A percentile compares a stretch with the other conserved stretches of the same genome.
Conservation (phyloP, 2,888 invertebrate genomes). For the Leptopterna dolabrata region DNA sequence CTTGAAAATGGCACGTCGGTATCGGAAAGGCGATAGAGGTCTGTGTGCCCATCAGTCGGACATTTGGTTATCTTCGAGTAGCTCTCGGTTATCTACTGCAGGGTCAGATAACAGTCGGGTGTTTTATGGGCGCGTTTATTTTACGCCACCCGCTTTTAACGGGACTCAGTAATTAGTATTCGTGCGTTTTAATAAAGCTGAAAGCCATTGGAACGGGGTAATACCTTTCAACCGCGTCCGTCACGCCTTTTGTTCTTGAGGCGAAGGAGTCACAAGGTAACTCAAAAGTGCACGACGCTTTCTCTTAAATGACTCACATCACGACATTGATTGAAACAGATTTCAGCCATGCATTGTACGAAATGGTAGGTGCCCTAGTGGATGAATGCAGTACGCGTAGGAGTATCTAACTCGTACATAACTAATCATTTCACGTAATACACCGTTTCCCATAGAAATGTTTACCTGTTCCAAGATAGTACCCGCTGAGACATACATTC, state of each 20-base stretch:
- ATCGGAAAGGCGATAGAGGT: neutral
- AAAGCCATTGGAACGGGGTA: neutral
- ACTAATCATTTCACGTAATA: too few relatives aligned
- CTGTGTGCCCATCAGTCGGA: neutral
- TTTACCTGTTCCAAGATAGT: too few relatives aligned
- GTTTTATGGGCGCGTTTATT: neutral
- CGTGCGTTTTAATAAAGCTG: neutral
- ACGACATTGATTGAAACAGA: neutral
- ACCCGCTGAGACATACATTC: too few relatives aligned
- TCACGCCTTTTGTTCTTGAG: neutral
- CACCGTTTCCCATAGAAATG: too few relatives aligned
- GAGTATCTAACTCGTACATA: too few relatives aligned
- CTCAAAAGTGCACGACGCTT: neutral
- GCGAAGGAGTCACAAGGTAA: neutral
- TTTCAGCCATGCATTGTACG: too few relatives aligned
- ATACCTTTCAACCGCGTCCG: neutral
- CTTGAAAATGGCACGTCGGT: neutral
- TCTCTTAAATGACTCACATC: neutral
- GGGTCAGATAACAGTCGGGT: neutral
- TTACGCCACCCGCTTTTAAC: neutral
- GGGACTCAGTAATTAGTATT: neutral
- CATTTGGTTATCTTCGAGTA: neutral
- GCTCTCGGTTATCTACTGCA: neutral
- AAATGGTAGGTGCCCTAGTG: too few relatives aligned
- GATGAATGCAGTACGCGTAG: too few relatives aligned